phyloP scores from a whole-genome alignment of 2,888 invertebrate genomes.

The Dioctria linearis region DNA sequence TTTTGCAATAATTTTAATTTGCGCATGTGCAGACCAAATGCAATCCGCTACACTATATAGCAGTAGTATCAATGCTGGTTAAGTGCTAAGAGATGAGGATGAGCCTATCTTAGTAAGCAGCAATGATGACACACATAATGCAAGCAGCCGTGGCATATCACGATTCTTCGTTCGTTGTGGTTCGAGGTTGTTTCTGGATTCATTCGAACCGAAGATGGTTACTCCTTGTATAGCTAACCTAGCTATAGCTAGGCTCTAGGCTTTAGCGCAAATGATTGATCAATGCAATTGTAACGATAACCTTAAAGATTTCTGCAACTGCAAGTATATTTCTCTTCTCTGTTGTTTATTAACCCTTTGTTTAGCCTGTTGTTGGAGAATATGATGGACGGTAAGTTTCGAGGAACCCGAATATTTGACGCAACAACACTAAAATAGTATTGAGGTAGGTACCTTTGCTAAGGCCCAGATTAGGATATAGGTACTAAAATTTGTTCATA shows the following conservation, averaged over 20 bases:
- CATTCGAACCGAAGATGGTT: background rate
- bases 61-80: background rate
- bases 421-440: no score
- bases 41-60: background rate
- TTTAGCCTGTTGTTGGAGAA: no score
- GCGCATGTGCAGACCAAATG: conserved; percentile 38
- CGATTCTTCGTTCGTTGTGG: conserved; percentile 19
- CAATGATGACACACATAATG: conserved; percentile 50
- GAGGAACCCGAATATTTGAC: no score
- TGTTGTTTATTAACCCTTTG: conserved; percentile 1
- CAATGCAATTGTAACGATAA: conserved; percentile 48
- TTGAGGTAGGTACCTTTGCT: no score
- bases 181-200: conserved; percentile 48
- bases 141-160: conserved; percentile 53
- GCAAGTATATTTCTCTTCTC: background rate
- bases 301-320: conserved; percentile 11
- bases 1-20: conserved; percentile 41
- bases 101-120: conserved; percentile 12
- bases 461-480: no score
- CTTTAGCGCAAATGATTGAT: conserved; percentile 48
- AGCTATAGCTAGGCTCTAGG: conserved; percentile 15
- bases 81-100: conserved; percentile 17
- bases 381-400: no score
- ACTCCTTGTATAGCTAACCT: background rate
- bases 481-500: no score